phyloP scores from a whole-genome alignment of 30 jellyfish, hydroid and myxozoan species.

The Euphysa ruthae region DNA sequence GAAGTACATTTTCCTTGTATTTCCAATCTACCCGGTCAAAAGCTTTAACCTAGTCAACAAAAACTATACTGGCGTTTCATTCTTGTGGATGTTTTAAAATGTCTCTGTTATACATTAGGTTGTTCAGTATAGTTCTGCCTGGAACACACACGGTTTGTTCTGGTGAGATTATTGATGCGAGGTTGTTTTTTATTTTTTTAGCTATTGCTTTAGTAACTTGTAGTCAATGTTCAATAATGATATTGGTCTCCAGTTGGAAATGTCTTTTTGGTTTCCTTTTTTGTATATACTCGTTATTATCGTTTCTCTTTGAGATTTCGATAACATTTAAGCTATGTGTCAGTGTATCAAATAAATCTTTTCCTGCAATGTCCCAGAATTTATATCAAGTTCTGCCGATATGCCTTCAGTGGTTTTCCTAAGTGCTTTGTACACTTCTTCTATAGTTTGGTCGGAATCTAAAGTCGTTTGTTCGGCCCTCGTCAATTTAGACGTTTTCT shows the following conservation, averaged over 20 bases:
- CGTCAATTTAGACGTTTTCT: not conserved
- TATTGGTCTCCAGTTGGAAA: conserved; percentile 32
- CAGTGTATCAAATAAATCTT: not conserved
- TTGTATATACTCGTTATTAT: not conserved
- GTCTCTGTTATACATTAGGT: conserved; percentile 21
- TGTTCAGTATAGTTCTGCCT: conserved; percentile 30
- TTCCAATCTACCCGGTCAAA: conserved; percentile 47
- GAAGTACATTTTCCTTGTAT: conserved; percentile 12
- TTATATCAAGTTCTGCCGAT: not conserved
- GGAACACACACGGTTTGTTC: conserved; percentile 49
- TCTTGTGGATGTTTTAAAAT: not conserved
- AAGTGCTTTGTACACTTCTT: not conserved
- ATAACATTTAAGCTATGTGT: not conserved
- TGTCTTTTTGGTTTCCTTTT: conserved; percentile 16
- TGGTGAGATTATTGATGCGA: not conserved
- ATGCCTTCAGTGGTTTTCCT: not conserved
- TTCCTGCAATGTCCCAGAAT: not conserved
- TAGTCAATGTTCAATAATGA: conserved; percentile 15
- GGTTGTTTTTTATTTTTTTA: conserved; percentile 4
- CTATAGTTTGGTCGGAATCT: too few species aligned
- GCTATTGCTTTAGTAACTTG: conserved; percentile 19
- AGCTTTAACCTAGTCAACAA: conserved; percentile 42
- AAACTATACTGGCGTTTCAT: conserved; percentile 2
- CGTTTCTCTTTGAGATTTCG: conserved; percentile 16
- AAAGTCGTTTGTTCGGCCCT: too few species aligned